Conservation (phyloP, 2,797 vertebrate genomes). For the Poecilia gillii region DNA sequence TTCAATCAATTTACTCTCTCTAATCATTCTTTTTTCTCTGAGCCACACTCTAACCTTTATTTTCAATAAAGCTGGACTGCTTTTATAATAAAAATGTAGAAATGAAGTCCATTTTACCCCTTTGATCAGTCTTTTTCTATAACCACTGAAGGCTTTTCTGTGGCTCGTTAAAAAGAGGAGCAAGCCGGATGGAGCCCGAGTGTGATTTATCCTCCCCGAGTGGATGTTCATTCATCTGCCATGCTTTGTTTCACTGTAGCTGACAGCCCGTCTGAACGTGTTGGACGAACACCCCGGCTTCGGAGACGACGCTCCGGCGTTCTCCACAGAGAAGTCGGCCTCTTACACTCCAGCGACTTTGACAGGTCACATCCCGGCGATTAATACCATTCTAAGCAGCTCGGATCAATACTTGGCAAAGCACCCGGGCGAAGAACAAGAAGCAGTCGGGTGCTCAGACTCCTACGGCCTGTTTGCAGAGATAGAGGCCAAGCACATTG, state of each 20-base stretch:
- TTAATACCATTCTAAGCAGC: slow-evolving; percentile 60
- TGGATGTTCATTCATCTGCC: slow-evolving; percentile 51
- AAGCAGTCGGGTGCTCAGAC: slow-evolving; percentile 37
- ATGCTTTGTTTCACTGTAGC: slow-evolving; percentile 67
- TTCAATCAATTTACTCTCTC: background rate
- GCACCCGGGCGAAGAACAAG: slow-evolving; percentile 35
- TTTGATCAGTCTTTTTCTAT: slow-evolving; percentile 54
- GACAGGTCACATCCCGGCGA: slow-evolving; percentile 60
- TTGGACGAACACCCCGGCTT: slow-evolving; percentile 70
- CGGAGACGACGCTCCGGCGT: slow-evolving; percentile 53
- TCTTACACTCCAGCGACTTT: slow-evolving; percentile 53
- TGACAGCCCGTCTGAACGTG: slow-evolving; percentile 78
- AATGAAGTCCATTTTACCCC: slow-evolving; percentile 39
- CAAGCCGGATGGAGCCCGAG: slow-evolving; percentile 43
- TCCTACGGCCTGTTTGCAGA: slow-evolving; percentile 52
- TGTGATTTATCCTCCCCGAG: slow-evolving; percentile 53
- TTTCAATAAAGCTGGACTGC: slow-evolving; percentile 48
- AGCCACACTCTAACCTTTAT: slow-evolving; percentile 8
- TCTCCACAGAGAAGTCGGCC: slow-evolving; percentile 60
- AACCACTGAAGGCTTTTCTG: slow-evolving; percentile 64
- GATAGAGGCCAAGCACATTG: slow-evolving; percentile 21
- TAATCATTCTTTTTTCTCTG: background rate
- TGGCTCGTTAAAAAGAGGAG: slow-evolving; percentile 64
- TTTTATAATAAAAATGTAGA: slow-evolving; percentile 47
- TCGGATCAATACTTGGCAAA: slow-evolving; percentile 58